Base-by-base conservation (phyloP, 92 coral and sea anemone genomes). In the Phenganax stokvisi region DNA sequence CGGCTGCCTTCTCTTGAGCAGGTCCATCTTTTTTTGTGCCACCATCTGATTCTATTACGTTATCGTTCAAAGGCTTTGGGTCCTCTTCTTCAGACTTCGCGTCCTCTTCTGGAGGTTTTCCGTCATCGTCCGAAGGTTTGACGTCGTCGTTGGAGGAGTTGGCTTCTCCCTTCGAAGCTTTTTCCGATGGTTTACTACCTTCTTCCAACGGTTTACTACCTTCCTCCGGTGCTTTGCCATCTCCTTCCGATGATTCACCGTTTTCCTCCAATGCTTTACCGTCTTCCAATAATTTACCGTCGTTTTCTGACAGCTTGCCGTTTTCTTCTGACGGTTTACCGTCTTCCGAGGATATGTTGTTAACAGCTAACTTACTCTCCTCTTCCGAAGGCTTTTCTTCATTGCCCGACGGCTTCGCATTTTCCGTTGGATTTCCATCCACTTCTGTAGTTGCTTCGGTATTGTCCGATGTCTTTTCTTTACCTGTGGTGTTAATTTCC, bases 21-120 rank as follows among this genome's bases (percentile, higher is more conserved):
- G 73, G 73, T 62, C 85, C 91, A 3, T 76, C n/a, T 1, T 76
- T 63, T 17, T 11, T 68, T 27, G 53, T 52, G 3, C 53, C 29
- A 60, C 47, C 47, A 9, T 58, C 56, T 13, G 70, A 12, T 13
- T 44, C 47, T 44, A 55, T 58, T 56, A 16, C 62, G 20, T 75
- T 54, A 17, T 76, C 81, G 28, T 76, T 56, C 29, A 69, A 29
- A 76, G 81, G 70, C 54, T 76, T 76, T 12, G 37, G 53, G 86
- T 89, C 64, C 80, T 84, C 75, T 88, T 87, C 57, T 80, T 16
- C 12, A 59, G 65, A 27, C 17, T 59, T 85, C 55, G 85, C 84
- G n/a, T 85, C 90, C 84, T 88, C 92, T 82, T 85, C 87, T 51
- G 84, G 86, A 79, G 79, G 81, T 85, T 92, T 92, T 71, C 63